Percentiles rank a stretch among this genome's conserved stretches.
These are phyloP conservation scores for Amblyornis subalaris DNA, from an alignment of 2,113 vertebrate species.

Conservation along the genomic window DNA sequence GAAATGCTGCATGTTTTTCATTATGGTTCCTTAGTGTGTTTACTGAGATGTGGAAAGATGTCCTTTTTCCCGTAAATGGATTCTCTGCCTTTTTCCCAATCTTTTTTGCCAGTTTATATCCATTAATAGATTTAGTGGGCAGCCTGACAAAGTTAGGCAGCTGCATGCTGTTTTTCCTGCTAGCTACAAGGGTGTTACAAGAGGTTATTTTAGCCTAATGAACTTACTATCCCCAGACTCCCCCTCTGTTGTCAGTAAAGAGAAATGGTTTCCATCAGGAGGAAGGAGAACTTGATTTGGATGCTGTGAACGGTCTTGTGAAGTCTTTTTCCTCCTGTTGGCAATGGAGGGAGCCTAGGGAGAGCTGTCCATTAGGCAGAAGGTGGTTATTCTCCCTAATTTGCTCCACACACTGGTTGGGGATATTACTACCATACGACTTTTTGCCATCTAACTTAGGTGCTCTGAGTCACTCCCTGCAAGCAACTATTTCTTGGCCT, in stretches of 20 bases:
- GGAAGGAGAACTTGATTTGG: not conserved
- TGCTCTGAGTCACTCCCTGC: conserved; percentile 28
- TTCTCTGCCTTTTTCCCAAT: not conserved
- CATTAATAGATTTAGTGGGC: conserved; percentile 11
- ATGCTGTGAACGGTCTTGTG: not conserved
- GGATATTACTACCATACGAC: not conserved
- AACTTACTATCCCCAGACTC: conserved; percentile 5
- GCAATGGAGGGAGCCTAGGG: not conserved
- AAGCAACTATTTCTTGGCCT: not conserved
- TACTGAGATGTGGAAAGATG: conserved; percentile 6
- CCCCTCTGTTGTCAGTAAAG: not conserved
- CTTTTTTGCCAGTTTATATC: not conserved
- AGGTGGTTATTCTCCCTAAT: not conserved
- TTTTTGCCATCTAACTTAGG: not conserved
- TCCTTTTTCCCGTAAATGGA: not conserved
- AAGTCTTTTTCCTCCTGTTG: not conserved
- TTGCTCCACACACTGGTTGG: fast-evolving
- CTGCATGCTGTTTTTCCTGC: not conserved
- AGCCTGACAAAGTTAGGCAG: conserved; percentile 31
- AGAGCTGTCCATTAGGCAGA: not conserved
- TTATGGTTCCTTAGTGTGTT: not conserved
- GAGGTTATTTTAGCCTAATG: conserved; percentile 42
- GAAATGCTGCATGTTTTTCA: not conserved
- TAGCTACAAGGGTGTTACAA: not conserved
- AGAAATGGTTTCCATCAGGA: conserved; percentile 22